phyloP scores from a whole-genome alignment of 2,888 invertebrate genomes.

The Melanostoma scalare region DNA sequence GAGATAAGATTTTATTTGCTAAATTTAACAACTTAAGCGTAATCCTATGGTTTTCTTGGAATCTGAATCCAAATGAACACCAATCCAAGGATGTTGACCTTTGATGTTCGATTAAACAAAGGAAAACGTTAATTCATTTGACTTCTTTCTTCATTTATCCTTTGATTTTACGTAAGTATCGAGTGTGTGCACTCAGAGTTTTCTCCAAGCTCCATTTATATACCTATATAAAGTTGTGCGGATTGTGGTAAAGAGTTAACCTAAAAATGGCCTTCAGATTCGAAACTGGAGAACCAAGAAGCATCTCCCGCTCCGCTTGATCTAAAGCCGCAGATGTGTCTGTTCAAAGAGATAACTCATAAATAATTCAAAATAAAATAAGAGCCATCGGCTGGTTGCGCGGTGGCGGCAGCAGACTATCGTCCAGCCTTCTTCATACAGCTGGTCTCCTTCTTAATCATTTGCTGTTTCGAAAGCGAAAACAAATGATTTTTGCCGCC shows the following conservation, averaged over 20 bases:
- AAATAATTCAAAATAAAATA: slow-evolving; percentile 54
- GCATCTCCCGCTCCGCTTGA: too few species aligned
- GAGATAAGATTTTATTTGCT: too few species aligned
- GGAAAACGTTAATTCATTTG: not conserved
- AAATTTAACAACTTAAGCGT: too few species aligned
- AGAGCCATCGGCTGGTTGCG: slow-evolving; percentile 24
- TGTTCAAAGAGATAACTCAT: slow-evolving; percentile 31
- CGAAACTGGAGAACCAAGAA: too few species aligned
- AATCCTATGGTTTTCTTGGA: not conserved
- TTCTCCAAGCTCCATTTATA: not conserved
- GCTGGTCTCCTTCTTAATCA: not conserved
- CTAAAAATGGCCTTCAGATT: too few species aligned
- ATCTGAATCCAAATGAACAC: not conserved
- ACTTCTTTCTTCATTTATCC: too few species aligned
- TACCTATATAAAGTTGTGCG: not conserved
- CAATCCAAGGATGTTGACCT: not conserved
- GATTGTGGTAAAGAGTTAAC: too few species aligned
- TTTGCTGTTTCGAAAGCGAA: slow-evolving; percentile 43
- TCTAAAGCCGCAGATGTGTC: slow-evolving; percentile 13
- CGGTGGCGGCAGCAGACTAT: slow-evolving; percentile 10
- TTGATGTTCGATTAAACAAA: slow-evolving; percentile 1
- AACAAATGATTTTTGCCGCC: slow-evolving; percentile 52
- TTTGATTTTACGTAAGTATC: not conserved
- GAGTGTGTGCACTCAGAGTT: not conserved
- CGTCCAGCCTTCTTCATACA: slow-evolving; percentile 7